Percentiles rank a stretch among this genome's conserved stretches.
Evolutionary conservation across 2,888 invertebrate species (phyloP).

Genomic region (Tachina lurida): DNA sequence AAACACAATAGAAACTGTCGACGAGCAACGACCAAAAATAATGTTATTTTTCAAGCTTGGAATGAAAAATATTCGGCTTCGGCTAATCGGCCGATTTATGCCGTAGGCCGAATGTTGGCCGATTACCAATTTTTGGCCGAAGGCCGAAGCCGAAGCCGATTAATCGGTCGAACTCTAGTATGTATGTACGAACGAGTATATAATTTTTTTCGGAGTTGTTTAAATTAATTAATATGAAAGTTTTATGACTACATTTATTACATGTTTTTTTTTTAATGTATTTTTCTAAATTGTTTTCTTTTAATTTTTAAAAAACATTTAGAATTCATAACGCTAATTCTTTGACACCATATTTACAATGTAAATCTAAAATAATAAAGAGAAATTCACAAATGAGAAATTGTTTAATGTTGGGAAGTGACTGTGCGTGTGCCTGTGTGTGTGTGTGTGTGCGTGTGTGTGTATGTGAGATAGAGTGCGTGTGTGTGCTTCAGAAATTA

Average conservation of each 20-base stretch:
- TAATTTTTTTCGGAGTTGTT: background rate
- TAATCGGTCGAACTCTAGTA: no score
- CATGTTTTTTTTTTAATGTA: conserved; percentile 15
- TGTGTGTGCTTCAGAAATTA: conserved; percentile 66
- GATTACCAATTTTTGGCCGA: no score
- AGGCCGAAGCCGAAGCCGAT: no score
- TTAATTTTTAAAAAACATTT: conserved; percentile 68
- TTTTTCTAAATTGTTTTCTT: conserved; percentile 65
- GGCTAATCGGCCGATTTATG: no score
- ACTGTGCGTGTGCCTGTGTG: background rate
- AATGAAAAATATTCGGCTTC: no score
- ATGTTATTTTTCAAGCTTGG: no score
- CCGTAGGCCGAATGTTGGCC: no score
- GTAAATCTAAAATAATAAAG: conserved; percentile 8
- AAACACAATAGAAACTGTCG: no score
- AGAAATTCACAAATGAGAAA: background rate
- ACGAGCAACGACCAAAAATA: no score
- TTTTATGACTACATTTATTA: conserved; percentile 51
- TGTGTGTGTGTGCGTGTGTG: background rate
- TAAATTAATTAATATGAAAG: conserved; percentile 33
- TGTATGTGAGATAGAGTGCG: no score
- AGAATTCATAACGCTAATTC: conserved; percentile 72
- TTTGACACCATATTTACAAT: conserved; percentile 70
- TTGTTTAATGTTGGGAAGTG: conserved; percentile 19
- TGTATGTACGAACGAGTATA: no score